Base-by-base conservation (phyloP, 2,888 invertebrate species). In the Plagodis dolabraria region DNA sequence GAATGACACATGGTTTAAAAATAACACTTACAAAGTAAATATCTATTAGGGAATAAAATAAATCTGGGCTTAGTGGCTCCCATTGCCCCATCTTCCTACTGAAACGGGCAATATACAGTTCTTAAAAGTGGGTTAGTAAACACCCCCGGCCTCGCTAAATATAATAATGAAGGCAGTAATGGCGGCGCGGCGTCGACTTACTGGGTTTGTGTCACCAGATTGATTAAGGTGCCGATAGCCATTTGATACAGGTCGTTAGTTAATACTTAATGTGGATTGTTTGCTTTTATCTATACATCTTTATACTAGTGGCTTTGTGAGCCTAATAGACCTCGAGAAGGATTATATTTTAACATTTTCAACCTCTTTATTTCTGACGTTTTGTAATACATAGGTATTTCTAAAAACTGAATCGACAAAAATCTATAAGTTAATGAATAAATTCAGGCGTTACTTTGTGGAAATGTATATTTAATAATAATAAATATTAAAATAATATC, bases 191-290 rank as follows among this genome's bases (percentile, higher is more conserved):
- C 52, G 52, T 56, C 46, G 36, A 52, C 47, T 51, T 46, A 56
- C 47, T 44, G 48, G 47, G 55, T 36, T 38, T 43, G 43, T 59
- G 59, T 53, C 53, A 60, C 44, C 45, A 34, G 48, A 22, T 53
- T 10, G 45, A 40, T 47, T 43, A 22, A 33, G 47, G 53, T 46
- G 54, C 33, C 38, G 53, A 46, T 53, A 53, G 33, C 40, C 48
- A 43, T 44, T 52, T 52, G 43, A 54, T 60, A 55, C 51, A 59
- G 50, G 59, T 53, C 38, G 49, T 63, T 47, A 51, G 49, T 58
- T 52, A 61, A 63, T 61, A 62, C 61, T 62, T 56, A 40, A 64
- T 60, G 47, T 50, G 35, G 33, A 22, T 49, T 54, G 35, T 64
- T 59, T 45, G 59, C 59, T 53, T 51, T 53, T n/a, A 35, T 4